phyloP scores from a whole-genome alignment of 2,797 vertebrate genomes.

The Dicrostonyx torquatus region DNA sequence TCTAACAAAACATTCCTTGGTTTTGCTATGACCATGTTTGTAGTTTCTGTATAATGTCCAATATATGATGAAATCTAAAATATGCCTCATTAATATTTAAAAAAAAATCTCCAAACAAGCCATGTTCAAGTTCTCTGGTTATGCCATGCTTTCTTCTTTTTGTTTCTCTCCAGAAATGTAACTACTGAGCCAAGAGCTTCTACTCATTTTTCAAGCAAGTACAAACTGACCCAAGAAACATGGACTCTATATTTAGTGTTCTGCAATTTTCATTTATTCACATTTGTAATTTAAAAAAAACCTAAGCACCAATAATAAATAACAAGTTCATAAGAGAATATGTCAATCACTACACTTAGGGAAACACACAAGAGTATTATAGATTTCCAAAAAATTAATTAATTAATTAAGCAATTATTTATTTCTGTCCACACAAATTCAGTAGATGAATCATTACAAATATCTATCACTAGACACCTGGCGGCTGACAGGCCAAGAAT shows the following conservation, averaged over 20 bases:
- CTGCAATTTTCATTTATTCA: slow-evolving; percentile 29
- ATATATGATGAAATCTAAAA: slow-evolving; percentile 47
- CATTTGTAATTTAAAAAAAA: slow-evolving; percentile 35
- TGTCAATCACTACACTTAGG: slow-evolving; percentile 6
- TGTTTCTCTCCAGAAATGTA: slow-evolving; percentile 35
- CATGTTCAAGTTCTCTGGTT: background rate
- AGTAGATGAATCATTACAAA: slow-evolving; percentile 1
- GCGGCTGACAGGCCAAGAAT: background rate
- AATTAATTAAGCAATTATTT: background rate
- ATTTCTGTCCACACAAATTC: background rate
- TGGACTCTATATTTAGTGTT: background rate
- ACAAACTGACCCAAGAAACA: background rate
- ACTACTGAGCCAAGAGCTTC: slow-evolving; percentile 5
- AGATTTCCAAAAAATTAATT: background rate
- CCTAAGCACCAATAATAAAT: background rate
- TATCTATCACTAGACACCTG: background rate
- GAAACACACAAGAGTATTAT: background rate
- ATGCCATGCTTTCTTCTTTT: background rate
- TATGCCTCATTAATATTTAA: slow-evolving; percentile 15
- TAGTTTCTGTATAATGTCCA: background rate
- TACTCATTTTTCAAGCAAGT: slow-evolving; percentile 13
- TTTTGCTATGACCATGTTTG: background rate
- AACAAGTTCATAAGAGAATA: background rate
- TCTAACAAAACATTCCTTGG: slow-evolving; percentile 5
- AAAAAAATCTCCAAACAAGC: slow-evolving; percentile 54